Conservation (phyloP, 2,797 vertebrate genomes). For the Fratercula arctica region DNA sequence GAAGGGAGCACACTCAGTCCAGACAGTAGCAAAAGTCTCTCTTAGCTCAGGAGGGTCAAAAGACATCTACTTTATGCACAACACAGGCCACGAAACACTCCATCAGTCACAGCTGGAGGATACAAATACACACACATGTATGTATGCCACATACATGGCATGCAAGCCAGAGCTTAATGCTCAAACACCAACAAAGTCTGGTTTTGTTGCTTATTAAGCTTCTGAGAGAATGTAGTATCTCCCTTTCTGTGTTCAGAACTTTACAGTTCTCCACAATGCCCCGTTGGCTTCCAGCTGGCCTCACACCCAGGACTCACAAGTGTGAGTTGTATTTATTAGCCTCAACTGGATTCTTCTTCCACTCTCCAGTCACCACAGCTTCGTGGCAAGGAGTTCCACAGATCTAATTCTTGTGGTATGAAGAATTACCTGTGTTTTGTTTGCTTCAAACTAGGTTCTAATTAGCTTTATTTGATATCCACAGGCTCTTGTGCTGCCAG, state of each 20-base stretch:
- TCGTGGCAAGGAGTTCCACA: neutral
- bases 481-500: neutral
- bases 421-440: neutral
- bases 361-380: neutral
- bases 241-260: neutral
- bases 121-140: neutral
- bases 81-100: neutral
- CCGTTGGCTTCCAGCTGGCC: neutral
- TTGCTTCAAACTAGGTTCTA: neutral
- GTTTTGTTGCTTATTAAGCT: neutral
- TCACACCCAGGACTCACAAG: neutral
- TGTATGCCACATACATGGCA: too few species aligned
- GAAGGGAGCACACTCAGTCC: neutral
- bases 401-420: neutral
- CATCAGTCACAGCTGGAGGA: neutral
- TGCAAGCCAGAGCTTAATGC: neutral
- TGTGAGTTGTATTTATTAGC: neutral
- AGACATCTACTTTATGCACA: neutral
- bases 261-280: neutral
- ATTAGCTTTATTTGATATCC: neutral
- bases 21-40: neutral
- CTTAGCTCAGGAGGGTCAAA: neutral
- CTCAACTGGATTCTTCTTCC: neutral
- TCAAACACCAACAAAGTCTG: neutral
- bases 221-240: neutral